Evolutionary conservation across 2,888 invertebrate genomes (phyloP).

Genomic region (Calliopum simillimum): DNA sequence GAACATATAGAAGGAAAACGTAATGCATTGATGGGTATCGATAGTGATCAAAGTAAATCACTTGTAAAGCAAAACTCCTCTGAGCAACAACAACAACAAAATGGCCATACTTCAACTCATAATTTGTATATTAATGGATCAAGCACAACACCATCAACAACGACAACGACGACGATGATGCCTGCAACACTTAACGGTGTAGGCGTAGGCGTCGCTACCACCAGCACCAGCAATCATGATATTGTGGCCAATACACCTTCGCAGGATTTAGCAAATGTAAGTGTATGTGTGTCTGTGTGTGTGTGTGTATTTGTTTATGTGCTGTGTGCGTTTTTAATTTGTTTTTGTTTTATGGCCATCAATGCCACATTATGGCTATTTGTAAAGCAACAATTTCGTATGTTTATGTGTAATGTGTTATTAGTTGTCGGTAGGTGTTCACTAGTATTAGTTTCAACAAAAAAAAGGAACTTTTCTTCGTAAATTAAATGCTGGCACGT

Average conservation of each 20-base stretch:
- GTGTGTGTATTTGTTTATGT: neutral
- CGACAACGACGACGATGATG: conserved; percentile 13
- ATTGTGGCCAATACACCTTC: conserved; percentile 58
- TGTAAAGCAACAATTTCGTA: too few relatives aligned
- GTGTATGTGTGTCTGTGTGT: conserved; percentile 36
- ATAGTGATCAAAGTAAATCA: conserved; percentile 40
- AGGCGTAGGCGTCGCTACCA: conserved; percentile 36
- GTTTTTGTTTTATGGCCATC: conserved; percentile 1
- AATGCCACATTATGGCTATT: too few relatives aligned
- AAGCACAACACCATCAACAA: conserved; percentile 32
- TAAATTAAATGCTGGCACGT: too few relatives aligned
- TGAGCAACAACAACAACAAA: neutral
- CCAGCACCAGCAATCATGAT: conserved; percentile 42
- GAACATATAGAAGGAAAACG: conserved; percentile 61
- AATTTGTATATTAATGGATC: conserved; percentile 11
- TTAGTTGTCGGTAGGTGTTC: too few relatives aligned
- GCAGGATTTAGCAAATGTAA: conserved; percentile 60
- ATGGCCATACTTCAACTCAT: neutral
- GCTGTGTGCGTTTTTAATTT: neutral
- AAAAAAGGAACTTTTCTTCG: too few relatives aligned
- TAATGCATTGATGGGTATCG: conserved; percentile 53
- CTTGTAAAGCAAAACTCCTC: neutral
- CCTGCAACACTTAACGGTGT: conserved; percentile 29
- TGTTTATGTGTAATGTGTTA: too few relatives aligned
- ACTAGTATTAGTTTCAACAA: too few relatives aligned